phyloP scores from a whole-genome alignment of 2,797 vertebrate species.

The Esox lucius region DNA sequence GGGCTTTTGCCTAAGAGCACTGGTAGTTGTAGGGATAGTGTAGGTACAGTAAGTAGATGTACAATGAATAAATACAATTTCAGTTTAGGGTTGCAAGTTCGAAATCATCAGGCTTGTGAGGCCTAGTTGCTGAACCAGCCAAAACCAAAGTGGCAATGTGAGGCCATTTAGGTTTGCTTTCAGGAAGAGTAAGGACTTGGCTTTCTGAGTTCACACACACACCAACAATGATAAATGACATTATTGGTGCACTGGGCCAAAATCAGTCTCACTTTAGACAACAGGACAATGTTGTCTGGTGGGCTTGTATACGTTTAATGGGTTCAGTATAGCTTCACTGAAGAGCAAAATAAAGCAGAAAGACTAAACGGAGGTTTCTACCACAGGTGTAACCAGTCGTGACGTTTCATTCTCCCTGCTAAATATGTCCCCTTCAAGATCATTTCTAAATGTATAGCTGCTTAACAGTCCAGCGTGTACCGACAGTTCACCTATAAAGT shows the following conservation, averaged over 20 bases:
- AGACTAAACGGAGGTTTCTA: slow-evolving; percentile 35
- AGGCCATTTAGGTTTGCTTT: slow-evolving; percentile 21
- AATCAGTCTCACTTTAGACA: slow-evolving; percentile 49
- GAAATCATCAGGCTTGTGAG: slow-evolving; percentile 39
- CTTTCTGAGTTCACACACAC: slow-evolving; percentile 55
- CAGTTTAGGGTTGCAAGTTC: slow-evolving; percentile 54
- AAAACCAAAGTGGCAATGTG: slow-evolving; percentile 58
- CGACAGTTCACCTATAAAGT: slow-evolving; percentile 59
- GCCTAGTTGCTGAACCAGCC: slow-evolving; percentile 46
- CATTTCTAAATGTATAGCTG: slow-evolving; percentile 40
- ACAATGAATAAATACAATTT: slow-evolving; percentile 53
- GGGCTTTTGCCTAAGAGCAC: slow-evolving; percentile 73
- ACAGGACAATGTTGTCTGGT: slow-evolving; percentile 20
- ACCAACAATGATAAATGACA: slow-evolving; percentile 50
- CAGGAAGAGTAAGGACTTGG: slow-evolving; percentile 45
- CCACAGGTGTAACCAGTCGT: slow-evolving; percentile 13
- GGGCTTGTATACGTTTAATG: slow-evolving; percentile 46
- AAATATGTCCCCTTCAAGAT: slow-evolving; percentile 36
- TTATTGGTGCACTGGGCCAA: slow-evolving; percentile 55
- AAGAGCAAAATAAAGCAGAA: slow-evolving; percentile 39
- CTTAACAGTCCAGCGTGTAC: slow-evolving; percentile 70
- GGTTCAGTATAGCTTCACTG: slow-evolving; percentile 54
- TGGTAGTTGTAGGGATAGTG: slow-evolving; percentile 63
- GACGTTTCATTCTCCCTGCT: slow-evolving; percentile 18
- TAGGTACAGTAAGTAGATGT: slow-evolving; percentile 48